These are phyloP conservation scores for Tretioscincus oriximinensis DNA, from an alignment of 2,113 vertebrate genomes.

Conservation along the genomic window DNA sequence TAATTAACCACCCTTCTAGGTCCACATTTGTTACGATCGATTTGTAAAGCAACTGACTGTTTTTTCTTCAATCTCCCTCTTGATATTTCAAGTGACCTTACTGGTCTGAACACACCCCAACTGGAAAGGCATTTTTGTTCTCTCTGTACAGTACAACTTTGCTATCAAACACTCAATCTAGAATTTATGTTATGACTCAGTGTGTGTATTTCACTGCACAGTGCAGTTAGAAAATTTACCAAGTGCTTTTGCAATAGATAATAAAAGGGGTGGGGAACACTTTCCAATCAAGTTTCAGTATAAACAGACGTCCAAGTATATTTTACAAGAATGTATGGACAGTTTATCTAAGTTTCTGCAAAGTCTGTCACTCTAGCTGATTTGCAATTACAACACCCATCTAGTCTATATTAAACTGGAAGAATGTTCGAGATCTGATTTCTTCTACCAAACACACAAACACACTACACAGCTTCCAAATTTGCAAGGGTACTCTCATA, in stretches of 20 bases:
- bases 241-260: neutral
- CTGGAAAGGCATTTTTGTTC: neutral
- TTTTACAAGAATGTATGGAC: neutral
- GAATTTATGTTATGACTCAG: neutral
- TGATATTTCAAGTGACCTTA: neutral
- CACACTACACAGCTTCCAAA: neutral
- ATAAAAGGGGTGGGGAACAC: neutral
- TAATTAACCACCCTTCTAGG: neutral
- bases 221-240: neutral
- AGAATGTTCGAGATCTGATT: neutral
- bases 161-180: neutral
- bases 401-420: neutral
- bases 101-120: neutral
- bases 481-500: slow-evolving; percentile 9
- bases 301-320: neutral
- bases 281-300: neutral
- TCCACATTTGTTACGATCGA: neutral
- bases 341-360: neutral
- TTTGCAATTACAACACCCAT: neutral
- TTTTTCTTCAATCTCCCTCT: neutral
- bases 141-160: neutral
- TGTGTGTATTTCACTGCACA: neutral
- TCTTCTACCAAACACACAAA: neutral
- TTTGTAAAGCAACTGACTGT: neutral
- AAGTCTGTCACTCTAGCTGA: neutral